Evolutionary conservation across 2,797 vertebrate genomes (phyloP).

Genomic region (Clamator glandarius): DNA sequence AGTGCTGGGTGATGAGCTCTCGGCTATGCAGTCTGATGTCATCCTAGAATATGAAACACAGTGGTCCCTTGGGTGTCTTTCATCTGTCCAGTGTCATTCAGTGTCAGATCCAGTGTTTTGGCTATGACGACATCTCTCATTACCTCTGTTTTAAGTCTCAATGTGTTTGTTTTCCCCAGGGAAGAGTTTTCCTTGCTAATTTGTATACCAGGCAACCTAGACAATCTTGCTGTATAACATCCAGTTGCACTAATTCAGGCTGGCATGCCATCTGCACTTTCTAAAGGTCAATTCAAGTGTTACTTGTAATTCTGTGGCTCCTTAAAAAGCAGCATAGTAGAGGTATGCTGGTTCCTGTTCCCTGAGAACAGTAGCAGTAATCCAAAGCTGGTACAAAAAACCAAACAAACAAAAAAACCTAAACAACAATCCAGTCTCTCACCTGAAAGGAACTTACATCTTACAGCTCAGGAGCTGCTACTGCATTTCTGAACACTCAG

Average conservation of each 20-base stretch:
- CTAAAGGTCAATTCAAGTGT: background rate
- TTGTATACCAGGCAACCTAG: background rate
- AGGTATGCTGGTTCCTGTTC: fast-evolving
- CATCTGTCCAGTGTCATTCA: background rate
- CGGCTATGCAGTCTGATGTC: background rate
- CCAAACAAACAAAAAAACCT: background rate
- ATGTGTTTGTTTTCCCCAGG: background rate
- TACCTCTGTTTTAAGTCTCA: background rate
- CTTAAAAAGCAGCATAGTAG: background rate
- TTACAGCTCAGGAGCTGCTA: background rate
- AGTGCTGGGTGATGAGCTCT: background rate
- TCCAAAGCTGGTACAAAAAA: background rate
- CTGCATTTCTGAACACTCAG: background rate
- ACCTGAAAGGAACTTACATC: background rate
- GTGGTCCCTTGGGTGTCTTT: background rate
- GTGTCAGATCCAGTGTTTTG: background rate
- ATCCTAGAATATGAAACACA: background rate
- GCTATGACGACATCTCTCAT: background rate
- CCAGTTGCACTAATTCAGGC: background rate
- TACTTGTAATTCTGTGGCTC: background rate
- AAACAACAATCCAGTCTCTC: background rate
- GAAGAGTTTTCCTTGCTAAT: background rate
- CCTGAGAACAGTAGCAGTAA: background rate
- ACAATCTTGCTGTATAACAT: background rate
- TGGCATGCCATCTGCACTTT: conserved; percentile 21